Base-by-base conservation (phyloP, 2,888 invertebrate species). In the Agelastica alni region DNA sequence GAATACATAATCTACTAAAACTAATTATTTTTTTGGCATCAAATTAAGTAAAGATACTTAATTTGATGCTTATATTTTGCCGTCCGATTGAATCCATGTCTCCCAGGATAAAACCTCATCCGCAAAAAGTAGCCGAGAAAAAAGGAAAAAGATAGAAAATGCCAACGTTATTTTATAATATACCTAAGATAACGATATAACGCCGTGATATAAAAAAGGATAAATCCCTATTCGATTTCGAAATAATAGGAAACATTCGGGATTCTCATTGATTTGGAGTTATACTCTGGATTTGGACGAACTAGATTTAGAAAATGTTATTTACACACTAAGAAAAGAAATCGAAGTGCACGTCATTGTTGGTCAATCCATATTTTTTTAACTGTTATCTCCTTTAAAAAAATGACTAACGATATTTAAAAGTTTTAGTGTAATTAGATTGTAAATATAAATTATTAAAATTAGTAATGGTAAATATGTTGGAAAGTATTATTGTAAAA, bases 211-310 rank as follows among this genome's bases (percentile, higher is more conserved):
- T 46, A 46, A 28, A 46, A 44, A 47, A 44, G 43, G 34, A 51
- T 55, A 51, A 53, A 52, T 51, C 55, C 39, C 17, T 39, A 56
- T 56, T 43, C 52, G 60, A 52, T 56, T 58, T 39, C 48, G 46
- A 59, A 59, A 56, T 61, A 61, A 61, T 59, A 51, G 46, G 53
- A 55, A 51, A 58, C 54, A 58, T 45, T 42, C 46, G 56, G 56
- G 49, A 48, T 54, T 43, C 36, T 41, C 56, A 61, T 61, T 56
- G 61, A 61, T 56, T 61, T 39, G 52, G 28, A 56, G 54, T 56
- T 59, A 59, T 56, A 56, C 48, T 51, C 47, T 46, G 54, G 56
- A 56, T 54, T 48, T 44, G 49, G 41, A 52, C 26, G 45, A 34
- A 44, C 48, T 34, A 47, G 34, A 45, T 44, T 37, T 36, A 56